Percentiles rank a stretch among this genome's conserved stretches.
Evolutionary conservation across 2,113 vertebrate genomes (phyloP).

Genomic region (Gambusia holbrooki): DNA sequence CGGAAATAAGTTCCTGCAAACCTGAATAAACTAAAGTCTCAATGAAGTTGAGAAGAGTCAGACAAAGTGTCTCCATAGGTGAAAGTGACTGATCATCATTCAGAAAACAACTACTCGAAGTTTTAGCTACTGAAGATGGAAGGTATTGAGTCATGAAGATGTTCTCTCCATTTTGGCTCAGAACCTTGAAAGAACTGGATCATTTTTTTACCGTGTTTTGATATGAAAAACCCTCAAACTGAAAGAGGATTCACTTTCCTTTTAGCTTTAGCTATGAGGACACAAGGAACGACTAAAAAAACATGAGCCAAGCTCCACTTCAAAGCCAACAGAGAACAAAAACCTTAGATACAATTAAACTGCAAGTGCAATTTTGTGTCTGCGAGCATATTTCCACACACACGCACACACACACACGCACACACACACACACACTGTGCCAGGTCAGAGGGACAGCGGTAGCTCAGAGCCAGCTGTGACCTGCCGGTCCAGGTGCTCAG

Average conservation of each 20-base stretch:
- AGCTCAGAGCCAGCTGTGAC: conserved; percentile 96
- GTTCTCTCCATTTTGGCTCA: not conserved
- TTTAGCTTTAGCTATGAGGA: not conserved
- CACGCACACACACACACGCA: conserved; percentile 11
- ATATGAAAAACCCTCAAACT: not conserved
- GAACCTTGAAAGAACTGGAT: not conserved
- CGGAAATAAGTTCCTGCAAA: not conserved
- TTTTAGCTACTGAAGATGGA: too few relatives aligned
- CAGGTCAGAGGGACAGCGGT: conserved; percentile 90
- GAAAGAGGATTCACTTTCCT: not conserved
- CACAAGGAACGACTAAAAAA: not conserved
- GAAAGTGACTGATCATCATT: not conserved
- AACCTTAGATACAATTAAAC: conserved; percentile 24
- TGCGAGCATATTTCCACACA: conserved; percentile 6
- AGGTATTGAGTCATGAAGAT: not conserved
- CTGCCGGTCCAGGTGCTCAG: conserved; percentile 97
- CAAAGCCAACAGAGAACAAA: conserved; percentile 27
- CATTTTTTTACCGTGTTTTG: not conserved
- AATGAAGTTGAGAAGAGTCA: not conserved
- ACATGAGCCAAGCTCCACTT: conserved; percentile 7
- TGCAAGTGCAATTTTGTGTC: conserved; percentile 31
- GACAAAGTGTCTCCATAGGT: too few relatives aligned
- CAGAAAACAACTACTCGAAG: not conserved
- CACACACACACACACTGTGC: conserved; percentile 49
- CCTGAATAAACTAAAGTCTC: not conserved